Evolutionary conservation across 2,888 invertebrate species (phyloP).

Genomic region (Ophraella communa): DNA sequence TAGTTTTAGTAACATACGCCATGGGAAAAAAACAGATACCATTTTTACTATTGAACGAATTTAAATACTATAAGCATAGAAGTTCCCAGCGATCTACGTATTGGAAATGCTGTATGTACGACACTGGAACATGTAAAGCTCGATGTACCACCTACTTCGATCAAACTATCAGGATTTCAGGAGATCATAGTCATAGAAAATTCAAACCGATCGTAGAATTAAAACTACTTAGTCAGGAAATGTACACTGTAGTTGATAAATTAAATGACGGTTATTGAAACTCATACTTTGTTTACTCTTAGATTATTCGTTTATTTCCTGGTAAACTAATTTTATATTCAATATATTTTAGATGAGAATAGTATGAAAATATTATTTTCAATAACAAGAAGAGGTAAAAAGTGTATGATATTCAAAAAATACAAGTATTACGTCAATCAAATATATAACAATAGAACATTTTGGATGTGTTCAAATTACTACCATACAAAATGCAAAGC

Average conservation of each 20-base stretch:
- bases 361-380: constrained; percentile 17
- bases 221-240: constrained; percentile 44
- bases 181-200: constrained; percentile 45
- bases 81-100: constrained; percentile 53
- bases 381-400: constrained; percentile 44
- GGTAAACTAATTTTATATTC: background rate
- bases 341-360: constrained; percentile 4
- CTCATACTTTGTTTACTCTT: background rate
- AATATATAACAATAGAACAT: constrained; percentile 40
- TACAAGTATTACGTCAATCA: constrained; percentile 49
- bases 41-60: constrained; percentile 50
- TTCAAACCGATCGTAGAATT: constrained; percentile 22
- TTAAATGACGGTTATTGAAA: background rate
- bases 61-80: constrained; percentile 55
- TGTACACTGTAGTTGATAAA: constrained; percentile 23
- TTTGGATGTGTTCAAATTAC: constrained; percentile 51
- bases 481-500: constrained; percentile 49
- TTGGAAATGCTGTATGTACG: constrained; percentile 57
- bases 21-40: constrained; percentile 50
- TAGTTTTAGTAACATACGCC: constrained; percentile 52
- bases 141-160: constrained; percentile 44
- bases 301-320: background rate
- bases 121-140: constrained; percentile 53
- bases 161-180: constrained; percentile 46
- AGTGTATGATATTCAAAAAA: constrained; percentile 46